Evolutionary conservation across 92 coral and sea anemone species (phyloP).

Genomic region (Galaxea fascicularis): DNA sequence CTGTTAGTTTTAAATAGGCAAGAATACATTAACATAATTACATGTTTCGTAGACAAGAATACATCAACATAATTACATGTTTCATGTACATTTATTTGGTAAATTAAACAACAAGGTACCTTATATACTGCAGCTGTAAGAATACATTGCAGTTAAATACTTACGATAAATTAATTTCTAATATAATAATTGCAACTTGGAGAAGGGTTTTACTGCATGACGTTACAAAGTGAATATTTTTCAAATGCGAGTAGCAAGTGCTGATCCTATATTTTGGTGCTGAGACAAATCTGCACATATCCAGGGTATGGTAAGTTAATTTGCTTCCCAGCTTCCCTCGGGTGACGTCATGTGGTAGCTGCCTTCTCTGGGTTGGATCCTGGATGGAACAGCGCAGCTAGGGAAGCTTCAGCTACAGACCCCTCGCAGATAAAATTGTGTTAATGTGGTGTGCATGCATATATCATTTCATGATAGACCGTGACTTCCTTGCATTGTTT

Average conservation of each 20-base stretch:
- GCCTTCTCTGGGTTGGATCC: constrained; percentile 54
- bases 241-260: background rate
- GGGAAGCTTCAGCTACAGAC: constrained; percentile 50
- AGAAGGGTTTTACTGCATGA: constrained; percentile 55
- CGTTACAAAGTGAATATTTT: constrained; percentile 32
- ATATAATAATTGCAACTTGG: constrained; percentile 25
- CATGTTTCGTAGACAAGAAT: no score
- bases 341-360: constrained; percentile 57
- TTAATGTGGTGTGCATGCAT: constrained; percentile 5
- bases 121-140: background rate
- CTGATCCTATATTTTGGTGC: background rate
- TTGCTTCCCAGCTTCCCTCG: constrained; percentile 15
- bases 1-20: background rate
- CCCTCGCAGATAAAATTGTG: constrained; percentile 37
- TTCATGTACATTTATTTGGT: no score
- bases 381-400: constrained; percentile 60
- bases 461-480: constrained; percentile 1
- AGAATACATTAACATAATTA: background rate
- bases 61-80: no score
- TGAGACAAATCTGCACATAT: background rate
- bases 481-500: constrained; percentile 61
- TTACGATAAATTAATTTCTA: background rate
- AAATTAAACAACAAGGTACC: no score
- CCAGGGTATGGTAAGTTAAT: constrained; percentile 24
- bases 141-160: background rate